Percentiles rank a stretch among this genome's conserved stretches.
Conservation (phyloP, 2,113 vertebrate species). For the Rhegmatorhina hoffmannsi region DNA sequence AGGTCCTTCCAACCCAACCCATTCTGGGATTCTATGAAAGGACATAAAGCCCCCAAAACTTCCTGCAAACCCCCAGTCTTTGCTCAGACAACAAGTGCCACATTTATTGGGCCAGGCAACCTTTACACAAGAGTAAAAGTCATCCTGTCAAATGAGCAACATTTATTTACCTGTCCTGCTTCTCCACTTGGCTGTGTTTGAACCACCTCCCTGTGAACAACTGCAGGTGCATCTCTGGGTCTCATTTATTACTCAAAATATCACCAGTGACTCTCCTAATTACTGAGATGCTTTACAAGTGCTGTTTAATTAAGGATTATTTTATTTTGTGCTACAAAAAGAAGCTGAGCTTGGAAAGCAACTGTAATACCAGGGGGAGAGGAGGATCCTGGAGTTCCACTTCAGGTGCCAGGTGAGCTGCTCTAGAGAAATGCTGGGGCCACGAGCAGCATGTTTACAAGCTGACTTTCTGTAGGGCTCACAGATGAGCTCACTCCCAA, state of each 20-base stretch:
- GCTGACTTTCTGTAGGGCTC: conserved; percentile 67
- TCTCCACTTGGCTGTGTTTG: not conserved
- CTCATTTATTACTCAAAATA: conserved; percentile 29
- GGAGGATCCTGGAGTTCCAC: not conserved
- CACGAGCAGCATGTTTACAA: conserved; percentile 40
- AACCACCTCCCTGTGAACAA: not conserved
- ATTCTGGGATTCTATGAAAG: not conserved
- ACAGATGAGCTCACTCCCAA: conserved; percentile 63
- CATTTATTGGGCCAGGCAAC: not conserved
- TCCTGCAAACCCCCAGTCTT: not conserved
- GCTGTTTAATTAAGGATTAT: conserved; percentile 25
- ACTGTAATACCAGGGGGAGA: not conserved
- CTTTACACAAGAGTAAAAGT: not conserved
- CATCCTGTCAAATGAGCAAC: not conserved
- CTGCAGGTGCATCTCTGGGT: conserved; percentile 5
- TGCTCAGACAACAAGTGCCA: not conserved
- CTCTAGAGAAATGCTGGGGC: conserved; percentile 14
- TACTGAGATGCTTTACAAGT: conserved; percentile 35
- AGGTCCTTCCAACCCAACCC: not conserved
- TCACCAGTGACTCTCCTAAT: conserved; percentile 12
- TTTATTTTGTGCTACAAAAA: not conserved
- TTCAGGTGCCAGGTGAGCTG: conserved; percentile 55
- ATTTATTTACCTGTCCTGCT: conserved; percentile 15
- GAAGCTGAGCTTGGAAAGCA: not conserved
- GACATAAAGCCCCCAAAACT: not conserved